Evolutionary conservation across 2,888 invertebrate species (phyloP).

Genomic region (Diadromus collaris): DNA sequence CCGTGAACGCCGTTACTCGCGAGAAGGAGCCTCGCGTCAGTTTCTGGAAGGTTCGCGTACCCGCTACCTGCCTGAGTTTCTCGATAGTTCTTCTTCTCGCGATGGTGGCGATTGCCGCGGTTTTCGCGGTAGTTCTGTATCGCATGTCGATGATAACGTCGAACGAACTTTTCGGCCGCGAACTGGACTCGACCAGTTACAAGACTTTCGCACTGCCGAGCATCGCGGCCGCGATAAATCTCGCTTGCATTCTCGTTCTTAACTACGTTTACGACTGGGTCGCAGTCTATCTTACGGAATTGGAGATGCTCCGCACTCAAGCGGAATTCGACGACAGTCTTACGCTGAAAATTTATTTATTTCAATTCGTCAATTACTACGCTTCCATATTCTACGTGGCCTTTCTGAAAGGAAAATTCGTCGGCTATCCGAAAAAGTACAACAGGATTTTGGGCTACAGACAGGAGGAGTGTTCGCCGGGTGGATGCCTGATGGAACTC

Average conservation of each 20-base stretch:
- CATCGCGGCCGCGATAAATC: slow-evolving; percentile 90
- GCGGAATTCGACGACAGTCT: slow-evolving; percentile 93
- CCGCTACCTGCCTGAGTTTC: slow-evolving; percentile 87
- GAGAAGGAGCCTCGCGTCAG: slow-evolving; percentile 87
- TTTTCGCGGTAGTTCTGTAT: slow-evolving; percentile 90
- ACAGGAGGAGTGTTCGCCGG: slow-evolving; percentile 87
- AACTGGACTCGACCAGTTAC: slow-evolving; percentile 81
- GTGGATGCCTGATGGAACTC: slow-evolving; percentile 92
- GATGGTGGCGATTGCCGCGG: slow-evolving; percentile 86
- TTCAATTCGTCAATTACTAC: slow-evolving; percentile 95
- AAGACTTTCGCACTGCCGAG: slow-evolving; percentile 86
- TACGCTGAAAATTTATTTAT: slow-evolving; percentile 92
- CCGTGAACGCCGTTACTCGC: slow-evolving; percentile 80
- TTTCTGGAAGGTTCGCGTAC: slow-evolving; percentile 88
- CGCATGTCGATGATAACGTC: slow-evolving; percentile 86
- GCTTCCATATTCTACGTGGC: slow-evolving; percentile 93
- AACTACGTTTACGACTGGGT: slow-evolving; percentile 86
- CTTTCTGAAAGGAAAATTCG: slow-evolving; percentile 89
- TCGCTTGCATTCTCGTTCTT: slow-evolving; percentile 88
- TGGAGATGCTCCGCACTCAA: slow-evolving; percentile 90
- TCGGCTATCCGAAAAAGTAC: slow-evolving; percentile 89
- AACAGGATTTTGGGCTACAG: slow-evolving; percentile 85
- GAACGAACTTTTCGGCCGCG: slow-evolving; percentile 81
- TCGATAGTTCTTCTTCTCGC: slow-evolving; percentile 85
- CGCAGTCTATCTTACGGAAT: slow-evolving; percentile 87